Conservation (phyloP, 2,888 invertebrate genomes). For the Scelioninae gen. 1 region DNA sequence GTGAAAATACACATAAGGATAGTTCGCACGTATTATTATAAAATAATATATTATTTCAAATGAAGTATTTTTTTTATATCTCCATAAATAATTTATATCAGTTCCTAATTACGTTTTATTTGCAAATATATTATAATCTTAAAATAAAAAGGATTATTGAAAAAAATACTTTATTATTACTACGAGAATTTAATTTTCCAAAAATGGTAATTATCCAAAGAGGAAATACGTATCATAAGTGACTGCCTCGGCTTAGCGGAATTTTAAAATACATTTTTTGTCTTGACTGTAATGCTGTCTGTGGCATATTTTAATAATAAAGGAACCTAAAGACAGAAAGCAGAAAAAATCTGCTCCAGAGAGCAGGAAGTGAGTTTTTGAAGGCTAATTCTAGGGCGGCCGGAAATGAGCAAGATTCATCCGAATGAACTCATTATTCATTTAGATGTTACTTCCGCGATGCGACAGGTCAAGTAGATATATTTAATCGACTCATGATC, state of each 20-base stretch:
- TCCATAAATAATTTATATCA: no score
- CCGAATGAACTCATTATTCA: constrained; percentile 80
- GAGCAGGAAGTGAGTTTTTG: constrained; percentile 76
- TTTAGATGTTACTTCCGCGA: constrained; percentile 78
- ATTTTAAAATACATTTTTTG: constrained; percentile 61
- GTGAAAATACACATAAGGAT: no score
- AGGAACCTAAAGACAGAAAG: constrained; percentile 70
- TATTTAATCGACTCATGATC: constrained; percentile 65
- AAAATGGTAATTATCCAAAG: constrained; percentile 42
- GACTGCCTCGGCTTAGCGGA: constrained; percentile 48
- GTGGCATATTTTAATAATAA: constrained; percentile 76
- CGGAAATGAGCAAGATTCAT: constrained; percentile 81
- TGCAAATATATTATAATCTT: no score
- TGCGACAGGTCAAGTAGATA: constrained; percentile 64
- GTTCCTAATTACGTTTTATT: no score
- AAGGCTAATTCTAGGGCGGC: constrained; percentile 67
- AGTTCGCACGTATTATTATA: no score
- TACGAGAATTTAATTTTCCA: constrained; percentile 17
- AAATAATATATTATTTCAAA: no score
- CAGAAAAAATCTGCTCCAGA: constrained; percentile 71
- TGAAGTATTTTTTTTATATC: no score
- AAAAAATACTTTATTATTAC: constrained; percentile 2
- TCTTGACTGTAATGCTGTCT: constrained; percentile 61
- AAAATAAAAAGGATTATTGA: background rate
- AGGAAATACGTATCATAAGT: constrained; percentile 36